Percentiles rank a stretch among this genome's conserved stretches.
Conservation (phyloP, 1,140 invertebrate genomes). For the Conus betulinus region DNA sequence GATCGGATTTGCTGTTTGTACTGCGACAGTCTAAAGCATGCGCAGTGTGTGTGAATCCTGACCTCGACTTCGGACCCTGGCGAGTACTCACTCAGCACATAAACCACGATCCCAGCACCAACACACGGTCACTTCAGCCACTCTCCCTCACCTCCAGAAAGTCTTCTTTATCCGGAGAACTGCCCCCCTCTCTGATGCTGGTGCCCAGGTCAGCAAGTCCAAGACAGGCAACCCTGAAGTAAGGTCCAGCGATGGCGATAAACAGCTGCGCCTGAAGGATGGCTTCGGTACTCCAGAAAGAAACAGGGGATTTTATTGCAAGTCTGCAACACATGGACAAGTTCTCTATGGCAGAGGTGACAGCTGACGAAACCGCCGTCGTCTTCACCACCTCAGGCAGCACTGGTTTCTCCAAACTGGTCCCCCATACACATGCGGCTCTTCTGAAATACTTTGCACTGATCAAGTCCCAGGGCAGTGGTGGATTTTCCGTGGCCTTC, state of each 20-base stretch:
- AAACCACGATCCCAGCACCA: background rate
- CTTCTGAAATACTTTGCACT: background rate
- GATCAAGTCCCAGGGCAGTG: too few relatives aligned
- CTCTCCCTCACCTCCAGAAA: background rate
- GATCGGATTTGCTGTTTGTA: background rate
- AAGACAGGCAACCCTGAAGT: background rate
- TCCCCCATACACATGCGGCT: background rate
- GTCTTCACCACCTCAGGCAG: conserved; percentile 33
- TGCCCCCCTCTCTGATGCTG: background rate
- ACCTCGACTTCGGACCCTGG: background rate
- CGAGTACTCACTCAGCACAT: background rate
- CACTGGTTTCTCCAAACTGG: conserved; percentile 28
- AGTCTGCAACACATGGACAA: background rate
- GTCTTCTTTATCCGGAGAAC: conserved; percentile 11
- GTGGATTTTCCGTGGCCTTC: background rate
- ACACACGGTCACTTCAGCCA: background rate
- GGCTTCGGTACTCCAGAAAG: too few relatives aligned
- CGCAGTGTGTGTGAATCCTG: background rate
- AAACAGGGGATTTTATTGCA: background rate
- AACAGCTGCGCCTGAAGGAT: background rate
- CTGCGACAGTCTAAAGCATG: background rate
- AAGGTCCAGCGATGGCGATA: background rate
- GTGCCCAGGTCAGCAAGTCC: background rate
- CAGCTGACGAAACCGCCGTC: background rate
- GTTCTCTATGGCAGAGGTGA: background rate